Base-by-base conservation (phyloP, 2,888 invertebrate species). In the Agonopterix alstromeriana region DNA sequence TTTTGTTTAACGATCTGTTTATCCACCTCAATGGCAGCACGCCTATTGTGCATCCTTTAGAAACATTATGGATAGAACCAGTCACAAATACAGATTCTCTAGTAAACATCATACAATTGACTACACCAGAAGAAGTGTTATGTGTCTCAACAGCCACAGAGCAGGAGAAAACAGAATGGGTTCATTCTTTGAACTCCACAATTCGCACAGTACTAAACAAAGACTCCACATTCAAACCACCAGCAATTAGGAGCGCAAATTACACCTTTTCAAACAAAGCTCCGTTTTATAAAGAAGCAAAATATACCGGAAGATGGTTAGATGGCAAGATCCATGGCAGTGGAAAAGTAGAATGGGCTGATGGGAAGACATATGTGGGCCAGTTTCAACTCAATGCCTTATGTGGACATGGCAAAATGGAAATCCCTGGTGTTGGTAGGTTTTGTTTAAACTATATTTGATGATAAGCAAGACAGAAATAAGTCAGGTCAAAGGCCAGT, bases 311-410 rank as follows among this genome's bases (percentile, higher is more conserved):
- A 0, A 90, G 93, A 50, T 97, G 97, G 97, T 76, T 92, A 52
- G 93, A 93, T 67, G 96, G 95, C 0, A 94, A 95, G 69, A 90
- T 96, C 65, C 95, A 97, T 72, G 97, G 97, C 0, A 90, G 90
- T 69, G 97, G 97, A 3, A 94, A 93, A 72, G 76, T 97, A 51
- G 93, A 93, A 65, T 97, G 95, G 94, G 88, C 91, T 1, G 95
- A 96, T 79, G 95, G 95, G 0, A 92, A 92, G 63, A 85, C 91
- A 48, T 97, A 95, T 64, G 91, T 90, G n/a, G 97, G 97, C 0
- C 93, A 94, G 61, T 94, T 97, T 74, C 91, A 92, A 57, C 89
- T 94, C 59, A 94, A 94, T 61, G 80, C 91, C n/a, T 89, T 93
- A 61, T 91, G 92, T 73, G 95, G 95, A 47, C 92, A 90, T 70